These are phyloP conservation scores for Muntiacus reevesi DNA, from an alignment of 2,113 vertebrate species.

Conservation along the genomic window DNA sequence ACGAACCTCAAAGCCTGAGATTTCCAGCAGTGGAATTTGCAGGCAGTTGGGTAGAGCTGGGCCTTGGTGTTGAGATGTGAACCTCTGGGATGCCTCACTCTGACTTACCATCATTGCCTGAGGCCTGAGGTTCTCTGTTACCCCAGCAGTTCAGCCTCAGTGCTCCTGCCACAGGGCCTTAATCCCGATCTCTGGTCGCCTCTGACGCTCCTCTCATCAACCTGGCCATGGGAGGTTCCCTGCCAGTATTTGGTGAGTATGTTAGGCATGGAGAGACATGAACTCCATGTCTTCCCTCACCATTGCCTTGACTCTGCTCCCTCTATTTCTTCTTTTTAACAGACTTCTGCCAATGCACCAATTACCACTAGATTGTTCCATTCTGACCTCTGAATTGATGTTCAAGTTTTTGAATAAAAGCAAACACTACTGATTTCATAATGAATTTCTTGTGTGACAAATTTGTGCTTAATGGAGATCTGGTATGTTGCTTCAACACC, in stretches of 20 bases:
- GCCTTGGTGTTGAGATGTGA: background rate
- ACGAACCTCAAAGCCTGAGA: background rate
- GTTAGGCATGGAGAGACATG: background rate
- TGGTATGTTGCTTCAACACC: background rate
- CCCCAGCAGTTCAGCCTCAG: background rate
- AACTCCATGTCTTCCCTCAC: background rate
- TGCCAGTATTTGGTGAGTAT: background rate
- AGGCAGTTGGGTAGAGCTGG: background rate
- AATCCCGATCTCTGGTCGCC: rapidly evolving
- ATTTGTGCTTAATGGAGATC: background rate
- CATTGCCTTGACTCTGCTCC: background rate
- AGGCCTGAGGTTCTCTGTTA: background rate
- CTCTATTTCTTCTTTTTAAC: background rate
- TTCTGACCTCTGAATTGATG: background rate
- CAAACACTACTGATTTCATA: background rate
- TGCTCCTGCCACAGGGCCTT: background rate
- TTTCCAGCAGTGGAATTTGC: background rate
- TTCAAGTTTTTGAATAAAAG: conserved; percentile 29
- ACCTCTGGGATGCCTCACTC: background rate
- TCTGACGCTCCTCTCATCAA: background rate
- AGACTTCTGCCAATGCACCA: background rate
- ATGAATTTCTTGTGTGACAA: background rate
- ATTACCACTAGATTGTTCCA: background rate
- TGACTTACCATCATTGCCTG: background rate
- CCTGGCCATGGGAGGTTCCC: background rate